A percentile compares a stretch with the other conserved stretches of the same genome.
Evolutionary conservation across 2,888 invertebrate genomes (phyloP).

Genomic region (Myathropa florea): DNA sequence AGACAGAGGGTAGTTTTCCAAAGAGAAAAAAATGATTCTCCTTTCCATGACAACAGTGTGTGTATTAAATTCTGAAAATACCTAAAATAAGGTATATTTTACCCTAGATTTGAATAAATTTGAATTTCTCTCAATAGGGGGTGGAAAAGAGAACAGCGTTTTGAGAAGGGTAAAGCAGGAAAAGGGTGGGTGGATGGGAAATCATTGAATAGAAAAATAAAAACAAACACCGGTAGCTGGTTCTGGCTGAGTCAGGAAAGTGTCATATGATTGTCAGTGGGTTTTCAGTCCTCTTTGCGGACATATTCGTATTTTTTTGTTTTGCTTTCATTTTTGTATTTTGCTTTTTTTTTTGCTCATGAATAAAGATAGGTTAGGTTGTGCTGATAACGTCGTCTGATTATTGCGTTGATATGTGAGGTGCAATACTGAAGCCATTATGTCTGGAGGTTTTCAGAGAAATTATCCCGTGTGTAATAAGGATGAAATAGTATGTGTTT

Average conservation of each 20-base stretch:
- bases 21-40: constrained; percentile 57
- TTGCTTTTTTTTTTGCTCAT: neutral
- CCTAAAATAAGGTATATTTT: constrained; percentile 35
- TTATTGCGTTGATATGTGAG: too few species aligned
- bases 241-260: neutral
- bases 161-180: constrained; percentile 8
- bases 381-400: neutral
- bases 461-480: constrained; percentile 12
- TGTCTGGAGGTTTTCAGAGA: too few species aligned
- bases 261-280: constrained; percentile 52
- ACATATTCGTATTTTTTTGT: constrained; percentile 37
- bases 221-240: constrained; percentile 56
- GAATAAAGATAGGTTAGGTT: constrained; percentile 3
- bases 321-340: constrained; percentile 32
- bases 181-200: too few species aligned
- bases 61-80: neutral
- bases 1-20: constrained; percentile 37
- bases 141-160: constrained; percentile 23
- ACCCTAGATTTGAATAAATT: constrained; percentile 63
- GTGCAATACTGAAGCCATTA: too few species aligned
- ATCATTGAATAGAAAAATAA: constrained; percentile 49
- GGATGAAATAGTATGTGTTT: constrained; percentile 34
- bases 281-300: constrained; percentile 16
- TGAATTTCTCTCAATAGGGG: constrained; percentile 19
- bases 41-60: neutral